Percentiles rank a stretch among this genome's conserved stretches.
Evolutionary conservation across 2,888 invertebrate genomes (phyloP).

Genomic region (Anthrax anthrax): DNA sequence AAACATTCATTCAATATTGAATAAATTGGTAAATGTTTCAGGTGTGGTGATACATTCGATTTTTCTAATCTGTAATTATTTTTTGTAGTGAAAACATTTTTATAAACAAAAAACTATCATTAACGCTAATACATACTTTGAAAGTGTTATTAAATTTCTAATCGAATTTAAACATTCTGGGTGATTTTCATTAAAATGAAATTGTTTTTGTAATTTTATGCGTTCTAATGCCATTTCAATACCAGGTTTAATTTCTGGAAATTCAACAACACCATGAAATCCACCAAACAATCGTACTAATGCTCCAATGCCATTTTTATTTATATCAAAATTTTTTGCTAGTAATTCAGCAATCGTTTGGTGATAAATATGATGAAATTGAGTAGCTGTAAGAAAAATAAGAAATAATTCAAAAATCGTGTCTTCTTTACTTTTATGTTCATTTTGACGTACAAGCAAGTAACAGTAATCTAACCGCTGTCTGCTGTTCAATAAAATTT

Average conservation of each 20-base stretch:
- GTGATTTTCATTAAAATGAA: constrained; percentile 23
- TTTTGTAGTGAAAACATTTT: neutral
- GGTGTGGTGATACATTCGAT: constrained; percentile 19
- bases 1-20: constrained; percentile 20
- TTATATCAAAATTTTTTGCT: constrained; percentile 21
- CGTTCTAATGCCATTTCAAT: constrained; percentile 31
- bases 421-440: neutral
- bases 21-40: constrained; percentile 22
- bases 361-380: constrained; percentile 31
- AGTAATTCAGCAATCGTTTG: constrained; percentile 32
- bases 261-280: constrained; percentile 26
- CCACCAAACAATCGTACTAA: constrained; percentile 29
- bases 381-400: constrained; percentile 21
- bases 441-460: constrained; percentile 36
- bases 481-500: constrained; percentile 42
- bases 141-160: constrained; percentile 35
- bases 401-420: too few relatives aligned
- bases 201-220: constrained; percentile 26
- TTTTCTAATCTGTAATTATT: constrained; percentile 24
- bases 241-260: constrained; percentile 28
- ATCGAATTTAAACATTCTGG: constrained; percentile 33
- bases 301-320: constrained; percentile 27
- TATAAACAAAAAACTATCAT: too few relatives aligned
- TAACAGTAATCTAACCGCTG: constrained; percentile 42
- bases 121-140: constrained; percentile 27